Evolutionary conservation across 2,113 vertebrate genomes (phyloP).

Genomic region (Oreochromis niloticus): DNA sequence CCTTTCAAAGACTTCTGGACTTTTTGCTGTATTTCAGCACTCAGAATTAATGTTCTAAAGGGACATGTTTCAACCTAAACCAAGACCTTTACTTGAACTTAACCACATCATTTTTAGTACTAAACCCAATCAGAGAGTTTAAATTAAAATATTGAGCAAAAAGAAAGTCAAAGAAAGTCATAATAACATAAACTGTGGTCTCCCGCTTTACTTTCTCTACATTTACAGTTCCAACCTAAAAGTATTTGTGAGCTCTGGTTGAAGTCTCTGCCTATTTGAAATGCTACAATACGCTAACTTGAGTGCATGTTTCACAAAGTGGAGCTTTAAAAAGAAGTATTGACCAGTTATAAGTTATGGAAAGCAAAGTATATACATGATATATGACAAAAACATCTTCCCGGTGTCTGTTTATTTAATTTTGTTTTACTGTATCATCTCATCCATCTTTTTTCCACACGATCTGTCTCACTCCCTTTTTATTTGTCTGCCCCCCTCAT

Average conservation of each 20-base stretch:
- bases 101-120: too few species aligned
- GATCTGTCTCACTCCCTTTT: not conserved
- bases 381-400: not conserved
- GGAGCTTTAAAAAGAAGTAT: not conserved
- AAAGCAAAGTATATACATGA: not conserved
- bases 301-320: not conserved
- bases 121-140: too few species aligned
- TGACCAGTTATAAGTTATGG: not conserved
- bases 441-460: not conserved
- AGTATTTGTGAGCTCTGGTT: fast-evolving
- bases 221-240: not conserved
- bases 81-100: not conserved
- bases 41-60: not conserved
- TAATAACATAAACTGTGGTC: fast-evolving
- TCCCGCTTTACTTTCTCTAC: not conserved
- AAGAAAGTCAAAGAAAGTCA: not conserved
- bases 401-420: fast-evolving
- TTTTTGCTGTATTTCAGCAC: not conserved
- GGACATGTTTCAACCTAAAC: not conserved
- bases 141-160: too few species aligned
- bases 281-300: not conserved
- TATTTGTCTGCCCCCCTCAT: not conserved
- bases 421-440: not conserved
- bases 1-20: fast-evolving
- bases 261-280: not conserved